Percentiles rank a stretch among this genome's conserved stretches.
phyloP scores from a whole-genome alignment of 2,888 invertebrate species.

The Rapana venosa region DNA sequence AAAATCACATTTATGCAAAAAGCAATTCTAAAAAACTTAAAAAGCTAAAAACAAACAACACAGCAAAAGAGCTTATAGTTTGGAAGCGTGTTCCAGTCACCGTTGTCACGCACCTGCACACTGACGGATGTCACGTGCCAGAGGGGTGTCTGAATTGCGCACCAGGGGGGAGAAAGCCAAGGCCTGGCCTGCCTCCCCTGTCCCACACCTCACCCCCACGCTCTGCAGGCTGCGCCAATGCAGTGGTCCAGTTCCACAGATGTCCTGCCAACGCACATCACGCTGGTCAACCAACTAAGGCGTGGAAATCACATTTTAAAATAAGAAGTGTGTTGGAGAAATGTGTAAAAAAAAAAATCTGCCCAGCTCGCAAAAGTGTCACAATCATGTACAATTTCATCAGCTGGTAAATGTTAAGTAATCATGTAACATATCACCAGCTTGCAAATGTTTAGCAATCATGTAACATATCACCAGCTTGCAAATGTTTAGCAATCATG shows the following conservation, averaged over 20 bases:
- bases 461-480: too few species aligned
- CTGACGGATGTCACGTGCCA: neutral
- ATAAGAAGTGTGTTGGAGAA: too few species aligned
- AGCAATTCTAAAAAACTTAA: neutral
- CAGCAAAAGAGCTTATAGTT: neutral
- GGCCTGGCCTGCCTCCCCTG: neutral
- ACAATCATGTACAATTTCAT: too few species aligned
- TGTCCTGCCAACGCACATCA: neutral
- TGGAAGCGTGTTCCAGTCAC: neutral
- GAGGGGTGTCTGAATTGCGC: neutral
- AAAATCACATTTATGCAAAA: neutral
- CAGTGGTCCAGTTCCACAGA: neutral
- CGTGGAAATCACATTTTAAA: too few species aligned
- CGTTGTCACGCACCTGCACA: neutral
- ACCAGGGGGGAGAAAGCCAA: neutral
- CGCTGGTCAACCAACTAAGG: too few species aligned
- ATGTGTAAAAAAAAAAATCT: too few species aligned
- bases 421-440: too few species aligned
- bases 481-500: too few species aligned
- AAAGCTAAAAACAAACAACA: neutral
- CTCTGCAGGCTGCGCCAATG: neutral
- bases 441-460: too few species aligned
- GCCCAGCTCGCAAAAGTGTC: too few species aligned
- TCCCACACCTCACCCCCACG: neutral
- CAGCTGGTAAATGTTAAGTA: too few species aligned